These are phyloP conservation scores for Pseudochaenichthys georgianus DNA, from an alignment of 2,797 vertebrate genomes.

Conservation along the genomic window DNA sequence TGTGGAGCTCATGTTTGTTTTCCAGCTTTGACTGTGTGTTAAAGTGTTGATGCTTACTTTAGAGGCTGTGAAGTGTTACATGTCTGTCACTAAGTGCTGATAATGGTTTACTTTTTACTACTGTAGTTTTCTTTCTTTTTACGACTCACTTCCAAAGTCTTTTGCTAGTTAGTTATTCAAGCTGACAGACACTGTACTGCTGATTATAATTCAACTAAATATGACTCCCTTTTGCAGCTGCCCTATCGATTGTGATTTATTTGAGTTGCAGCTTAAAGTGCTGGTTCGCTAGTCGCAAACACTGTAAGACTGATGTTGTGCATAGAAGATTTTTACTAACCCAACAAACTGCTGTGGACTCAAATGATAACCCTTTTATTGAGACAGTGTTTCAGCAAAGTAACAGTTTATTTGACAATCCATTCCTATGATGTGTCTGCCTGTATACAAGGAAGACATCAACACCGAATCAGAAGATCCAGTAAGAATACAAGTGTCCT, in stretches of 20 bases:
- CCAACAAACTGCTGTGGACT: neutral
- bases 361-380: slow-evolving; percentile 6
- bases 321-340: neutral
- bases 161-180: neutral
- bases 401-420: neutral
- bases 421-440: neutral
- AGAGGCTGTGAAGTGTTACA: slow-evolving; percentile 1
- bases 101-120: neutral
- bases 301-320: slow-evolving; percentile 5
- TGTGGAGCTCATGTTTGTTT: slow-evolving; percentile 5
- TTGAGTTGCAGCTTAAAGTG: neutral
- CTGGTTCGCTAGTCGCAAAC: neutral
- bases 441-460: neutral
- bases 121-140: neutral
- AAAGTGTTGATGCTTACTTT: neutral
- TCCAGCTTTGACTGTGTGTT: neutral
- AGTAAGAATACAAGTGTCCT: neutral
- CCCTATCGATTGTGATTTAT: slow-evolving; percentile 12
- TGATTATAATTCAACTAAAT: slow-evolving; percentile 16
- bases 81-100: neutral
- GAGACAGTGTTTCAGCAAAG: neutral
- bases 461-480: neutral
- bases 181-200: slow-evolving; percentile 7
- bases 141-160: neutral
- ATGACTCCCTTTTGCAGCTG: slow-evolving; percentile 5